These are phyloP conservation scores for Drosophila subpulchrella DNA, from an alignment of 1,140 invertebrate species.

Conservation along the genomic window DNA sequence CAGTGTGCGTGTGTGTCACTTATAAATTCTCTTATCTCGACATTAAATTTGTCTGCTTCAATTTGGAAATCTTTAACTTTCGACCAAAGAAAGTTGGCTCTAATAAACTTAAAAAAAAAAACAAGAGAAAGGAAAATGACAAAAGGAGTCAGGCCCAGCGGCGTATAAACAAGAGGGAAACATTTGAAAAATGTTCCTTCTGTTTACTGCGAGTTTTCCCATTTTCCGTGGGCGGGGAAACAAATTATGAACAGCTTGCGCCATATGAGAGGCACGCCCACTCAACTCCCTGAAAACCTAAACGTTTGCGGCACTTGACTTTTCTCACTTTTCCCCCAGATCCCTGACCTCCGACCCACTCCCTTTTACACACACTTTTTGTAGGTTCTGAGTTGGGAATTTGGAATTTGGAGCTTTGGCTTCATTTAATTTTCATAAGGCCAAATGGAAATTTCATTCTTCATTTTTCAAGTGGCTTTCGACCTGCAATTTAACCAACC, in stretches of 20 bases:
- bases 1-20: slow-evolving; percentile 31
- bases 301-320: slow-evolving; percentile 71
- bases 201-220: slow-evolving; percentile 11
- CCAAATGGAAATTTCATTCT: slow-evolving; percentile 67
- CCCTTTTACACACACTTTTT: neutral
- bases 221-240: neutral
- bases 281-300: slow-evolving; percentile 57
- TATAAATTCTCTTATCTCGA: slow-evolving; percentile 70
- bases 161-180: slow-evolving; percentile 22
- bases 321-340: slow-evolving; percentile 26
- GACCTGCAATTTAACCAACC: slow-evolving; percentile 41
- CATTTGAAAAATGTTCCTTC: slow-evolving; percentile 26
- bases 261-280: slow-evolving; percentile 42
- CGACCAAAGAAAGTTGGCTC: slow-evolving; percentile 21
- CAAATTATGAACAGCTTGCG: slow-evolving; percentile 63
- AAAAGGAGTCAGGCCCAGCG: slow-evolving; percentile 25
- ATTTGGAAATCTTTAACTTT: slow-evolving; percentile 47
- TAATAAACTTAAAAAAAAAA: slow-evolving; percentile 38
- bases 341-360: neutral
- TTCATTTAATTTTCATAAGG: slow-evolving; percentile 74
- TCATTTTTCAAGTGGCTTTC: slow-evolving; percentile 61
- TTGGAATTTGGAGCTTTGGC: slow-evolving; percentile 37
- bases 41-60: slow-evolving; percentile 66
- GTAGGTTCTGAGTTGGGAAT: slow-evolving; percentile 13
- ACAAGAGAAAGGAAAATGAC: neutral